Evolutionary conservation across 2,797 vertebrate genomes (phyloP).

Genomic region (Dallia pectoralis): DNA sequence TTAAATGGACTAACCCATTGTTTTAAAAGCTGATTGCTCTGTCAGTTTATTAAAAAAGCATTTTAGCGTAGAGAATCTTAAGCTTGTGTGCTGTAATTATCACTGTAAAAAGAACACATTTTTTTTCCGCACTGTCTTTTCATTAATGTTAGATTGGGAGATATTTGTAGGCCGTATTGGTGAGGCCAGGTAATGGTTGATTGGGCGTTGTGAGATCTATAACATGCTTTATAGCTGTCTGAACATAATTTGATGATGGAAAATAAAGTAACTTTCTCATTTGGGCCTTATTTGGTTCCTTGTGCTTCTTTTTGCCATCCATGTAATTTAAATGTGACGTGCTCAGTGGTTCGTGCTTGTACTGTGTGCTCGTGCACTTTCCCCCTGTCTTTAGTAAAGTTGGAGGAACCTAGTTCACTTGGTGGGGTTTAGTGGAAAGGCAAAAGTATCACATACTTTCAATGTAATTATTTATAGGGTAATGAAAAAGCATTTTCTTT

Average conservation of each 20-base stretch:
- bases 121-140: conserved; percentile 23
- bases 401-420: conserved; percentile 10
- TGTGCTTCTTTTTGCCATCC: conserved; percentile 18
- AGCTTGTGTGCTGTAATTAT: conserved; percentile 30
- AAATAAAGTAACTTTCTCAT: conserved; percentile 21
- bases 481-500: no score
- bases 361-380: conserved; percentile 7
- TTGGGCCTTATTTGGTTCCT: conserved; percentile 25
- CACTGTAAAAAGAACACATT: conserved; percentile 14
- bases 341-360: conserved; percentile 1
- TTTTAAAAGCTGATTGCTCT: conserved; percentile 20
- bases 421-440: conserved; percentile 1
- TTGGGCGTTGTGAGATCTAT: conserved; percentile 35
- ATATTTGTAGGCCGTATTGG: conserved; percentile 18
- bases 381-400: background rate
- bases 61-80: conserved; percentile 25
- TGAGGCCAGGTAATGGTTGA: conserved; percentile 24
- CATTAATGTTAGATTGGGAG: background rate
- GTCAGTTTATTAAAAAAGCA: conserved; percentile 25
- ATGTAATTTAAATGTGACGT: conserved; percentile 3
- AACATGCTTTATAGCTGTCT: conserved; percentile 33
- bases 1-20: conserved; percentile 38
- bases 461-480: background rate
- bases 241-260: conserved; percentile 19
- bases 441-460: background rate